These are phyloP conservation scores for Oreonectes daqikongensis DNA, from an alignment of 2,797 vertebrate species.

Conservation along the genomic window DNA sequence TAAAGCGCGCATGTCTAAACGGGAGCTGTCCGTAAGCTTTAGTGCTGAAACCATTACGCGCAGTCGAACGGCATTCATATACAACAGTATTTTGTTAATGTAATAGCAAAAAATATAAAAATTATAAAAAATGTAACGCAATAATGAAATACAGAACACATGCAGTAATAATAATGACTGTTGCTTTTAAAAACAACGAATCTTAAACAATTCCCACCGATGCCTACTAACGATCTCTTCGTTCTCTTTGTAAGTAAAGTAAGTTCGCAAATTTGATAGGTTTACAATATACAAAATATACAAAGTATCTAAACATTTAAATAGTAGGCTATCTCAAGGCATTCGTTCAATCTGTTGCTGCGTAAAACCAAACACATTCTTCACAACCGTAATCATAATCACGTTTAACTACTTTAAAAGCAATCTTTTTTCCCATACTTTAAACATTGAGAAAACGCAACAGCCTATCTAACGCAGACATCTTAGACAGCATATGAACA, in stretches of 20 bases:
- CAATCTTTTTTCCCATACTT: not conserved
- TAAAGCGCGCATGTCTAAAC: not conserved
- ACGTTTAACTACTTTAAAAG: not conserved
- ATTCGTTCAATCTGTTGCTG: not conserved
- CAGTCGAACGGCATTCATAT: not conserved
- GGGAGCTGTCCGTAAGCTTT: not conserved
- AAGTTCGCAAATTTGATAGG: not conserved
- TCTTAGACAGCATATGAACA: conserved; percentile 6
- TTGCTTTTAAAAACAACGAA: not conserved
- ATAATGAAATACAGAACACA: not conserved
- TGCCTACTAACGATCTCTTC: not conserved
- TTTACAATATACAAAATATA: not conserved
- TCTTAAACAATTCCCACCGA: not conserved
- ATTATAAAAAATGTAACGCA: too few relatives aligned
- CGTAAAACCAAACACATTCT: conserved; percentile 10
- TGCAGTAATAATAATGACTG: not conserved
- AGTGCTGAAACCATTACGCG: not conserved
- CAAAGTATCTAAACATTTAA: not conserved
- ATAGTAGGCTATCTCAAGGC: not conserved
- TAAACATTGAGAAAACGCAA: not conserved
- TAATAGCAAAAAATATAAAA: not conserved
- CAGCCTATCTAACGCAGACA: conserved; percentile 21
- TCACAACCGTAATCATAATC: not conserved
- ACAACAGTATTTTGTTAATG: not conserved
- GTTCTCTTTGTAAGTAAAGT: not conserved